Evolutionary conservation across 2,888 invertebrate species (phyloP), one percentile per base, ranked within the genome.

Genomic region (Nymphalis c-album): DNA sequence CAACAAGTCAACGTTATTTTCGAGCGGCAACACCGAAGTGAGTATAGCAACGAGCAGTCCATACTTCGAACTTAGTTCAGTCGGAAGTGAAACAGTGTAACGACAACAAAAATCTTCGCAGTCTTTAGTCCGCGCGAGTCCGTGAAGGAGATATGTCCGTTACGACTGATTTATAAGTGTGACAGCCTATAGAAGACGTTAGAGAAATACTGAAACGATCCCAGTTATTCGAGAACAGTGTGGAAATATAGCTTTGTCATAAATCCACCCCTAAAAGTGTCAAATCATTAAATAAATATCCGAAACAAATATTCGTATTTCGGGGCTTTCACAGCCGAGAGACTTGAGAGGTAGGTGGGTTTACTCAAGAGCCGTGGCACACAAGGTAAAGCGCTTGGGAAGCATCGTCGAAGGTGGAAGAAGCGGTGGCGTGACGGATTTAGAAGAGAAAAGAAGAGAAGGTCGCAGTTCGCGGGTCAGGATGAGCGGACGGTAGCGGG

Each of bases 401-500:
- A 67, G 64, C 47, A 60, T 60, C 60, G 47, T 69, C 60, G 55
- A 64, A 46, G 69, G 67, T 68, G 64, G 68, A 64, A 71, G 71
- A 66, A 65, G 71, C 67, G 63, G 67, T 67, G 68, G 71, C 68
- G 67, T 59, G 69, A 73, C 74, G 71, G 71, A 63, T 68, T 78
- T 78, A 79, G 76, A 74, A 77, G 75, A 77, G 76, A 76, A 75
- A 74, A 80, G 72, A 67, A 71, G 72, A 64, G 71, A 68, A 69
- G 75, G 73, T 69, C 69, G 71, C 67, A 71, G 64, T 58, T 58
- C 69, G 73, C 64, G 75, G 75, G 72, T 71, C 71, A 72, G 74
- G 71, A 75, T 73, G 76, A 69, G 74, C 74, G 73, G 74, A 61
- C 75, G 77, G 77, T 76, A 78, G 78, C 76, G 79, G 77, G 76